These are phyloP conservation scores for Burhinus oedicnemus DNA, from an alignment of 2,113 vertebrate species.

Conservation along the genomic window DNA sequence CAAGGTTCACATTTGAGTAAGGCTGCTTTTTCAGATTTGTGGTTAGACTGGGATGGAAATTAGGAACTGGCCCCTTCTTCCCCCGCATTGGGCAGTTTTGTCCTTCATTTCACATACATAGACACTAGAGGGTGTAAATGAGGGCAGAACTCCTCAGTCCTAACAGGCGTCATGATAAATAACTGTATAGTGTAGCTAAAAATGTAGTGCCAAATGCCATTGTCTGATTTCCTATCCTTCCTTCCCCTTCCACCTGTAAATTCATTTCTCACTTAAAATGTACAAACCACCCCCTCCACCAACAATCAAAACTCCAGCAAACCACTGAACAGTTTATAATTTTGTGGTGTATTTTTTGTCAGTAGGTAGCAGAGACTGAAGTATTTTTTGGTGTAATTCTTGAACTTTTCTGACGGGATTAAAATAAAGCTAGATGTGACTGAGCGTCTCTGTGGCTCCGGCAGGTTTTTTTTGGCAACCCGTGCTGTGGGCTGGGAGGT, in stretches of 20 bases:
- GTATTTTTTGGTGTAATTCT: conserved; percentile 88
- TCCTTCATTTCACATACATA: conserved; percentile 26
- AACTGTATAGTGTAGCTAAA: conserved; percentile 72
- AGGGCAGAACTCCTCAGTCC: conserved; percentile 60
- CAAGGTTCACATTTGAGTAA: background rate
- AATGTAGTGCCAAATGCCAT: conserved; percentile 72
- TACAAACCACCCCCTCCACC: conserved; percentile 61
- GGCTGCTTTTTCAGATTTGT: conserved; percentile 43
- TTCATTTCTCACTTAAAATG: conserved; percentile 74
- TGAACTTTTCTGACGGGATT: conserved; percentile 84
- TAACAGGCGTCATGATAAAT: conserved; percentile 67
- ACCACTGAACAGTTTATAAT: conserved; percentile 82
- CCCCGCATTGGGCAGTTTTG: conserved; percentile 50
- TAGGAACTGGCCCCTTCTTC: conserved; percentile 36
- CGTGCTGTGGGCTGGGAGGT: background rate
- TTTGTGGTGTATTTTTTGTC: conserved; percentile 86
- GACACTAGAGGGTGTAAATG: conserved; percentile 37
- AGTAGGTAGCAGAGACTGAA: conserved; percentile 87
- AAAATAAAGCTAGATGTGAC: conserved; percentile 88
- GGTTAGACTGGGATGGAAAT: conserved; percentile 46
- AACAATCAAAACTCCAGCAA: conserved; percentile 59
- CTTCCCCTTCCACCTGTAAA: conserved; percentile 76
- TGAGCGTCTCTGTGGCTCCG: conserved; percentile 43
- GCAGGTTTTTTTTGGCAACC: background rate
- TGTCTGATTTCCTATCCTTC: conserved; percentile 49